These are phyloP conservation scores for Megaleporinus macrocephalus DNA, from an alignment of 2,113 vertebrate genomes.

Conservation along the genomic window DNA sequence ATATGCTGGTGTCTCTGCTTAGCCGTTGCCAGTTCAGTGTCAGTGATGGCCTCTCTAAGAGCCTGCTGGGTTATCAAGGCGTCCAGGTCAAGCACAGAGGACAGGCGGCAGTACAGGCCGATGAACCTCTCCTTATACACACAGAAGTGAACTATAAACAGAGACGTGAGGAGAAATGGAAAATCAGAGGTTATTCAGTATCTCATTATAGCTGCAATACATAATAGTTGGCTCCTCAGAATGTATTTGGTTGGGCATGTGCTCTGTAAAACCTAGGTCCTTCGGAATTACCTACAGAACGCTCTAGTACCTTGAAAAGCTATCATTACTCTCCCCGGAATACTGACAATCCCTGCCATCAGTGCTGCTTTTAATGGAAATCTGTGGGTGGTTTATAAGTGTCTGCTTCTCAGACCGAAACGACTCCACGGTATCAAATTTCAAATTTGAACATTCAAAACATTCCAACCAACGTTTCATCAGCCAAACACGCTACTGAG, in stretches of 20 bases:
- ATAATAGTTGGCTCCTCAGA: slow-evolving; percentile 5
- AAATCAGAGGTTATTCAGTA: slow-evolving; percentile 21
- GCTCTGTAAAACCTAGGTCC: slow-evolving; percentile 10
- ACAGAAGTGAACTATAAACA: slow-evolving; percentile 90
- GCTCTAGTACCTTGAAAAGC: slow-evolving; percentile 8
- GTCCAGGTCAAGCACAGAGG: slow-evolving; percentile 94
- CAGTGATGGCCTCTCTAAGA: slow-evolving; percentile 94
- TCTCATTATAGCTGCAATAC: neutral
- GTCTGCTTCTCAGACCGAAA: slow-evolving; percentile 38
- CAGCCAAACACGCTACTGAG: slow-evolving; percentile 43
- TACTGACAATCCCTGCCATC: slow-evolving; percentile 36
- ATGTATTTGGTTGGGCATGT: slow-evolving; percentile 22
- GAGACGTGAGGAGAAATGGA: slow-evolving; percentile 36
- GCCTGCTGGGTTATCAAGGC: slow-evolving; percentile 96
- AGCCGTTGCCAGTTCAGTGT: slow-evolving; percentile 89
- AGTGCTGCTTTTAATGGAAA: slow-evolving; percentile 44
- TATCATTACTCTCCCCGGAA: slow-evolving; percentile 42
- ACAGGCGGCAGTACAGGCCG: slow-evolving; percentile 95
- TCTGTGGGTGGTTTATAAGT: slow-evolving; percentile 40
- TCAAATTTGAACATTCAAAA: slow-evolving; percentile 34
- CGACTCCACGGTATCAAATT: slow-evolving; percentile 39
- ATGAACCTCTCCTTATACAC: slow-evolving; percentile 96
- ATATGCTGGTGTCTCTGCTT: slow-evolving; percentile 94
- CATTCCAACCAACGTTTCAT: slow-evolving; percentile 29
- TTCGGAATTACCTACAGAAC: neutral